Conservation (phyloP, 2,888 invertebrate species). For the Byasa hedistus region DNA sequence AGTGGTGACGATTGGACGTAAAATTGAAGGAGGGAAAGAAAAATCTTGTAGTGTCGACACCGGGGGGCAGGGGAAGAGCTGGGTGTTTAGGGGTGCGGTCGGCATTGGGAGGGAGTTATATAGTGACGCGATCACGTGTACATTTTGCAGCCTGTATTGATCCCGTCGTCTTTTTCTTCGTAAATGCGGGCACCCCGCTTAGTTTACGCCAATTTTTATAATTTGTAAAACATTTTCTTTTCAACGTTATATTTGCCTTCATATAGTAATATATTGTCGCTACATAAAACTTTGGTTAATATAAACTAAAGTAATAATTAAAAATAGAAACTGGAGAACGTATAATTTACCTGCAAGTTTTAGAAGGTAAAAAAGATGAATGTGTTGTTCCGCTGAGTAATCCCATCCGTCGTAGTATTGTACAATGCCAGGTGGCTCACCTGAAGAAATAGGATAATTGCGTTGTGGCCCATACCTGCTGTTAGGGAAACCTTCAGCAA, state of each 20-base stretch:
- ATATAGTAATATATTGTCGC: background rate
- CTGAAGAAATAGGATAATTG: conserved; percentile 32
- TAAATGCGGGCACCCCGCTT: conserved; percentile 58
- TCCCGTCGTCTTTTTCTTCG: conserved; percentile 70
- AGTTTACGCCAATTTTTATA: conserved; percentile 42
- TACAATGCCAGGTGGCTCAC: conserved; percentile 36
- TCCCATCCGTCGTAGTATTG: conserved; percentile 28
- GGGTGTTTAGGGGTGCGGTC: conserved; percentile 69
- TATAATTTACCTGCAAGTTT: conserved; percentile 9
- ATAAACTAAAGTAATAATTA: background rate
- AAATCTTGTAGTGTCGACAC: conserved; percentile 68
- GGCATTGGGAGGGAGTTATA: conserved; percentile 73
- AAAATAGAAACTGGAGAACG: conserved; percentile 17
- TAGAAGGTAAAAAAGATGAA: conserved; percentile 9
- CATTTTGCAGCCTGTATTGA: conserved; percentile 79
- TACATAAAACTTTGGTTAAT: background rate
- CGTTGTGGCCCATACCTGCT: conserved; percentile 39
- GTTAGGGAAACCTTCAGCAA: conserved; percentile 37
- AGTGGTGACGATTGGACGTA: conserved; percentile 37
- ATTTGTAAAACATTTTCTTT: background rate
- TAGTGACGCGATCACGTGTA: conserved; percentile 79
- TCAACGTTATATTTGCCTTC: background rate
- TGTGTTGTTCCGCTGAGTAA: conserved; percentile 7
- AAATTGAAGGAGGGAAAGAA: conserved; percentile 54
- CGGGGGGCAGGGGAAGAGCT: conserved; percentile 58